Evolutionary conservation across 2,888 invertebrate species (phyloP).

Genomic region (Scaeva pyrastri): DNA sequence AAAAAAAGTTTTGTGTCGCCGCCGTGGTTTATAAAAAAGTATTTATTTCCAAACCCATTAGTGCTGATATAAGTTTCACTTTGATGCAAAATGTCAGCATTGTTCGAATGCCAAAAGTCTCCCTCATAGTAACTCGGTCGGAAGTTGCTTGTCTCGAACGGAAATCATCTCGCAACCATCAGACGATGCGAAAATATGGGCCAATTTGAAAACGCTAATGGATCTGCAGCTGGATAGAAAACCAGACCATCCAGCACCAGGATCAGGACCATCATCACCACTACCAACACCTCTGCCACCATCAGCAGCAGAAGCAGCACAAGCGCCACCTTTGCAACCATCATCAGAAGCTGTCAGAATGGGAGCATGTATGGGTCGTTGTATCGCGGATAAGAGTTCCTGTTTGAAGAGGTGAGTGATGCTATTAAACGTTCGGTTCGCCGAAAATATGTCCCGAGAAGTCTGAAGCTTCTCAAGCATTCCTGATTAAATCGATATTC

Average conservation of each 20-base stretch:
- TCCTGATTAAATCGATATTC: slow-evolving; percentile 65
- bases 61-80: neutral
- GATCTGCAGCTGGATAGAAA: slow-evolving; percentile 67
- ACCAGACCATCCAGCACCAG: slow-evolving; percentile 38
- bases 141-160: neutral
- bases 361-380: slow-evolving; percentile 78
- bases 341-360: slow-evolving; percentile 59
- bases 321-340: neutral
- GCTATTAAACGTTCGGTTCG: slow-evolving; percentile 29
- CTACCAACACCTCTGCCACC: slow-evolving; percentile 6
- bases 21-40: slow-evolving; percentile 4
- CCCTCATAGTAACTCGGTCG: neutral
- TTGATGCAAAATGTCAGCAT: slow-evolving; percentile 7
- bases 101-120: slow-evolving; percentile 26
- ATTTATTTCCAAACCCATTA: neutral
- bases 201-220: slow-evolving; percentile 52
- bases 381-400: slow-evolving; percentile 76
- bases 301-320: neutral
- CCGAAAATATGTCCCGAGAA: neutral
- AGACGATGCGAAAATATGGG: slow-evolving; percentile 68
- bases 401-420: slow-evolving; percentile 75
- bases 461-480: slow-evolving; percentile 24
- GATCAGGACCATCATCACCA: slow-evolving; percentile 30
- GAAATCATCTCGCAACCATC: neutral
- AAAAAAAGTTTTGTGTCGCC: slow-evolving; percentile 32